Percentiles rank a stretch among this genome's conserved stretches.
phyloP scores from a whole-genome alignment of 2,797 vertebrate species.

The Arctocebus calabarensis region DNA sequence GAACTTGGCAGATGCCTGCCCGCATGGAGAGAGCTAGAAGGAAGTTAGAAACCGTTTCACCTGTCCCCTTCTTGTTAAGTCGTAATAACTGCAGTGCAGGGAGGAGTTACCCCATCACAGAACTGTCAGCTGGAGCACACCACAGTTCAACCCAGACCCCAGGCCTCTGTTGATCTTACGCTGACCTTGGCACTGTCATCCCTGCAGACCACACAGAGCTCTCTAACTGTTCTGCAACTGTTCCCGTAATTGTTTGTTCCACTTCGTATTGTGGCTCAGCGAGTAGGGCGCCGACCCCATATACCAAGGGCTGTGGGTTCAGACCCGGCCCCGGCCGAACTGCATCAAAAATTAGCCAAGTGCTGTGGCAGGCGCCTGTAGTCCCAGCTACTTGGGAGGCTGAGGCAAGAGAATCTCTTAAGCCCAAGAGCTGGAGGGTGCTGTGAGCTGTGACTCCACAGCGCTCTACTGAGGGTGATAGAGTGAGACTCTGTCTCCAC shows the following conservation, averaged over 20 bases:
- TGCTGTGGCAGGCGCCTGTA: no score
- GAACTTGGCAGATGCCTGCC: rapidly evolving
- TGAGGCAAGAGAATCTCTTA: no score
- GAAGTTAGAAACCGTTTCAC: neutral
- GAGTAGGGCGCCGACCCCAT: no score
- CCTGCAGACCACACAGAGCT: rapidly evolving
- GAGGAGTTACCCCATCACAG: rapidly evolving
- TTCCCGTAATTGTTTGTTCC: neutral
- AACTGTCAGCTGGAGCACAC: no score
- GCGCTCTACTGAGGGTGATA: no score
- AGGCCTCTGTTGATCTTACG: rapidly evolving
- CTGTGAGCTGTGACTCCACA: no score
- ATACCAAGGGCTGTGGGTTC: no score
- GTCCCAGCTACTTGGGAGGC: no score
- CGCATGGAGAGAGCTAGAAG: neutral
- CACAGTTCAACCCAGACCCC: neutral
- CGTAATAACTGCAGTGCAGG: neutral
- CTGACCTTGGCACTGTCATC: neutral
- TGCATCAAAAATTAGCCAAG: no score
- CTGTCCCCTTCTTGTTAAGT: neutral
- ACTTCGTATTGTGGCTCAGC: neutral
- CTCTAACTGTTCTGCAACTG: neutral
- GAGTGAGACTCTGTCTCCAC: no score
- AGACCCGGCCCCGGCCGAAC: no score
- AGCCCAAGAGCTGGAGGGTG: no score